Evolutionary conservation across 1,140 invertebrate species (phyloP), one percentile per base, ranked within the genome.

Genomic region (Zaprionus capensis): DNA sequence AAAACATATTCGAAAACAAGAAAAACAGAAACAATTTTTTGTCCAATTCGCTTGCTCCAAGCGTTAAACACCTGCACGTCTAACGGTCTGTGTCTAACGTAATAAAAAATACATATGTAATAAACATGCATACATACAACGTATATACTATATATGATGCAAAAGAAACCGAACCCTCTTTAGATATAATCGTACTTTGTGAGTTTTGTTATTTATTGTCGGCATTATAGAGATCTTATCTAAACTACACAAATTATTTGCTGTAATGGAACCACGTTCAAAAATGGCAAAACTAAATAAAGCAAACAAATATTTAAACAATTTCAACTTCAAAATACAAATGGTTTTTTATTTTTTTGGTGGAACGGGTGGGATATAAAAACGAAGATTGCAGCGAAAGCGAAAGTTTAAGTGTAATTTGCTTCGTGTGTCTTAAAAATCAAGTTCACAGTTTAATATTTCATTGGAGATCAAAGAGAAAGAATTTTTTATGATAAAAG

Each of bases 141-240:
- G 46, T 59, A 59, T n/a, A 46, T 61, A 59, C 38, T 38, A 68
- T 36, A 83, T 66, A 77, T n/a, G n/a, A 70, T 70, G 59, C n/a
- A 58, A 59, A 72, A 67, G 64, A 78, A 70, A 80, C 14, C 70
- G 26, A 69, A 69, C 65, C 71, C 67, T 76, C 57, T 76, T 71
- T 88, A 84, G 78, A 87, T 71, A 71, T 67, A 78, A 84, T 78
- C 77, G 81, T 90, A 88, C 85, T 88, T 88, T 88, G 85, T 88
- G 84, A 90, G 85, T 88, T 88, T 88, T 88, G 85, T 88, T 88
- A 88, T 88, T 88, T 90, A 88, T 88, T 90, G 85, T 88, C 84
- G 71, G 85, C 85, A 88, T 88, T 84, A 84, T 90, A 81, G 69
- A 81, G 66, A 80, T 77, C 70, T 72, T 86, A 88, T 83, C 84